Evolutionary conservation across 2,888 invertebrate genomes (phyloP).

Genomic region (Euplagia quadripunctaria): DNA sequence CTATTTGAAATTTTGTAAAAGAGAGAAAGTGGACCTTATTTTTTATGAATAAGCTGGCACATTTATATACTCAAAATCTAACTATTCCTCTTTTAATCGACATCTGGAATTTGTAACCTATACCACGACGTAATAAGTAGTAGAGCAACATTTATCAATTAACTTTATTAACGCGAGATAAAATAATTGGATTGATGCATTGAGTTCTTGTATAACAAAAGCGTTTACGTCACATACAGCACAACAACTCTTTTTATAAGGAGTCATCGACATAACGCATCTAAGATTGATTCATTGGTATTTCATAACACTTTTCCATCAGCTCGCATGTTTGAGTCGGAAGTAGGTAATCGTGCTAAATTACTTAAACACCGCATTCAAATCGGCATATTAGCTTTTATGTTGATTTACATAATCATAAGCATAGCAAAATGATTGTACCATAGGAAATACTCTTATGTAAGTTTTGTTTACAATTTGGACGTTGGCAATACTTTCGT

Average conservation of each 20-base stretch:
- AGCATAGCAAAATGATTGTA: slow-evolving; percentile 48
- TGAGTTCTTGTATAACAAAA: neutral
- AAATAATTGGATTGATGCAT: neutral
- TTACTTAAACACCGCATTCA: slow-evolving; percentile 39
- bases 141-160: neutral
- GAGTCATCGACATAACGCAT: neutral
- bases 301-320: neutral
- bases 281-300: neutral
- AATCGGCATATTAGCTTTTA: slow-evolving; percentile 39
- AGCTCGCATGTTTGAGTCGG: slow-evolving; percentile 43
- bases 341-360: slow-evolving; percentile 59
- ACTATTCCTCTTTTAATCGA: too few relatives aligned
- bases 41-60: too few relatives aligned
- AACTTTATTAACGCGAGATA: neutral
- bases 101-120: too few relatives aligned
- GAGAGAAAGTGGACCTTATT: too few relatives aligned
- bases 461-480: slow-evolving; percentile 80
- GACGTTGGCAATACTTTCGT: slow-evolving; percentile 73
- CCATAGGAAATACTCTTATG: slow-evolving; percentile 74
- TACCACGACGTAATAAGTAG: neutral
- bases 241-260: neutral
- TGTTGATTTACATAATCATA: slow-evolving; percentile 49
- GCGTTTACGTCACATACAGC: neutral
- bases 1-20: too few relatives aligned
- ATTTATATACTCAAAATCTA: too few relatives aligned